Evolutionary conservation across 1,140 invertebrate species (phyloP).

Genomic region (Cherax quadricarinatus): DNA sequence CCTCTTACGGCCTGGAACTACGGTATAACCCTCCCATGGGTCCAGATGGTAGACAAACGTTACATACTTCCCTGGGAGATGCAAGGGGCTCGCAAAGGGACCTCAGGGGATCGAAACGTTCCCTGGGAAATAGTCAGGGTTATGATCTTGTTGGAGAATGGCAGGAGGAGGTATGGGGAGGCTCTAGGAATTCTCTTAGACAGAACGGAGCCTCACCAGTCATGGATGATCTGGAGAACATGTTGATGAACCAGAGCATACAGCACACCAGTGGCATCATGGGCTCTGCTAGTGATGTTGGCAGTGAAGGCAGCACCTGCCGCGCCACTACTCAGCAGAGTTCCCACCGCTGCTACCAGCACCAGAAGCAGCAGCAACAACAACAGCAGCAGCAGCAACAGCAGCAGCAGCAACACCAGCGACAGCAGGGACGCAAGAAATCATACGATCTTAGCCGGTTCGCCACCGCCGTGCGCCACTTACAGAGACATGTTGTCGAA

Average conservation of each 20-base stretch:
- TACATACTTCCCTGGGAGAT: slow-evolving; percentile 24
- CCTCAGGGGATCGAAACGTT: slow-evolving; percentile 34
- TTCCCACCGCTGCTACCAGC: neutral
- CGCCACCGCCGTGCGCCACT: slow-evolving; percentile 57
- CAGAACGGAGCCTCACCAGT: slow-evolving; percentile 55
- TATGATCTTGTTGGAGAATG: slow-evolving; percentile 24
- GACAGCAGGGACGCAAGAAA: slow-evolving; percentile 46
- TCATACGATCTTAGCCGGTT: slow-evolving; percentile 61
- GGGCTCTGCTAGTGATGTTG: slow-evolving; percentile 42
- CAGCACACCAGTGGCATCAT: slow-evolving; percentile 39
- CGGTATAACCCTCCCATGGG: neutral
- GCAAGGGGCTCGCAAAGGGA: slow-evolving; percentile 34
- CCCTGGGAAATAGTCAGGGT: neutral
- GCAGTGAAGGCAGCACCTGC: slow-evolving; percentile 58
- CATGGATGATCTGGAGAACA: slow-evolving; percentile 64
- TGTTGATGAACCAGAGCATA: slow-evolving; percentile 63
- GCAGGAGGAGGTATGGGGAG: slow-evolving; percentile 34
- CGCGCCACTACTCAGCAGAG: neutral
- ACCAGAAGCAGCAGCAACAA: neutral
- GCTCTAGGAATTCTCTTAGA: slow-evolving; percentile 22
- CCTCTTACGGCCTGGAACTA: slow-evolving; percentile 59
- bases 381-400: slow-evolving; percentile 42
- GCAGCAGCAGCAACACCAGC: slow-evolving; percentile 37
- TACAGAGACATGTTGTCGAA: slow-evolving; percentile 70
- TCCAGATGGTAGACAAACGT: neutral